A percentile compares a stretch with the other conserved stretches of the same genome.
Conservation (phyloP, 2,797 vertebrate species). For the Oryzias dopingdopingensis region DNA sequence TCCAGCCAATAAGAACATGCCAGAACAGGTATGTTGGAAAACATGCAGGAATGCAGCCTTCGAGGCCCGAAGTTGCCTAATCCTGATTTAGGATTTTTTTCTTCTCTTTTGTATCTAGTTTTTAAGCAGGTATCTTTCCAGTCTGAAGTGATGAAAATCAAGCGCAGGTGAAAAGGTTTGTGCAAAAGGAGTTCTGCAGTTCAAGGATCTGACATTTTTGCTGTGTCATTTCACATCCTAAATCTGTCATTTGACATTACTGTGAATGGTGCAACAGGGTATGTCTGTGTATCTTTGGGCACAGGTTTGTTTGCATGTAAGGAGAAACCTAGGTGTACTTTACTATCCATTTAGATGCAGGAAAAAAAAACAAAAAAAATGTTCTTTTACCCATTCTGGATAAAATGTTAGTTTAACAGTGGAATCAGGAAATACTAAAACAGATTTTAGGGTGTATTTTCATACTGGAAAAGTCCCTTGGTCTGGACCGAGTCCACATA, state of each 20-base stretch:
- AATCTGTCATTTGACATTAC: conserved; percentile 58
- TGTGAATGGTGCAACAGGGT: conserved; percentile 25
- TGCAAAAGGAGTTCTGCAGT: conserved; percentile 58
- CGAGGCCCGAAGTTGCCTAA: too few species aligned
- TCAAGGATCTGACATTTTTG: conserved; percentile 40
- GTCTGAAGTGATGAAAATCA: conserved; percentile 15
- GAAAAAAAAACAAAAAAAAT: too few species aligned
- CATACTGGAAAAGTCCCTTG: too few species aligned
- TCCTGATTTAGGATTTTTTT: conserved; percentile 4
- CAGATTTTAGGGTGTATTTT: too few species aligned
- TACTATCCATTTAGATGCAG: not conserved
- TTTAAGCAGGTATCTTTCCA: not conserved
- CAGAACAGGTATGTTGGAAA: too few species aligned
- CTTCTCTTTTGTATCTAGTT: not conserved
- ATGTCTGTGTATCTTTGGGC: conserved; percentile 13
- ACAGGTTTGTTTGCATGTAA: conserved; percentile 2
- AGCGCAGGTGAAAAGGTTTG: conserved; percentile 38
- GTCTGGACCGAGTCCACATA: too few species aligned
- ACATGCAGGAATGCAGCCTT: too few species aligned
- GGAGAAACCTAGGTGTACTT: conserved; percentile 29
- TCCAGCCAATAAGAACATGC: too few species aligned
- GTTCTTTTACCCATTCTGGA: too few species aligned
- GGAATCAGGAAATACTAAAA: too few species aligned
- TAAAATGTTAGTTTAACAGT: too few species aligned
- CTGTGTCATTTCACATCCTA: conserved; percentile 61